Evolutionary conservation across 1,140 invertebrate species (phyloP).

Genomic region (Catajapyx aquilonaris): DNA sequence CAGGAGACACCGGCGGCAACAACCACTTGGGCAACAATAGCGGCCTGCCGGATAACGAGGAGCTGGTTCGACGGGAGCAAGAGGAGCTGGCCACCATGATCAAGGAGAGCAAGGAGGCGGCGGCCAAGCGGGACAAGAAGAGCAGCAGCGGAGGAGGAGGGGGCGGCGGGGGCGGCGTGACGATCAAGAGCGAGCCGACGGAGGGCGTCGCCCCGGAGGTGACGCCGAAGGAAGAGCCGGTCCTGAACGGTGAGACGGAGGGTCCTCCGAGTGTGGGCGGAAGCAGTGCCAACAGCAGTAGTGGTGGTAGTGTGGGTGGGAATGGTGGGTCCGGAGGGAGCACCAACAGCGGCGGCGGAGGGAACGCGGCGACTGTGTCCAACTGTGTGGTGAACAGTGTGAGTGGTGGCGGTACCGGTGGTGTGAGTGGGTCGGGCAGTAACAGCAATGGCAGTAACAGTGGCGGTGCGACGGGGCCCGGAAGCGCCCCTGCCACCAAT

Average conservation of each 20-base stretch:
- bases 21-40: too few species aligned
- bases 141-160: slow-evolving; percentile 7
- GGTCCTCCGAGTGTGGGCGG: slow-evolving; percentile 1
- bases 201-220: slow-evolving; percentile 7
- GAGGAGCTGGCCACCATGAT: slow-evolving; percentile 14
- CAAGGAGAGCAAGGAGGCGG: slow-evolving; percentile 11
- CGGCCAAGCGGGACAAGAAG: slow-evolving; percentile 12
- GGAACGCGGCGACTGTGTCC: neutral
- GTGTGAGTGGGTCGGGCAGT: slow-evolving; percentile 1
- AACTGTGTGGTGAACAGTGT: slow-evolving; percentile 1
- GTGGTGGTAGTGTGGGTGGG: slow-evolving; percentile 3
- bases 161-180: slow-evolving; percentile 6
- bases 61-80: slow-evolving; percentile 9
- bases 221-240: slow-evolving; percentile 7
- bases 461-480: too few species aligned
- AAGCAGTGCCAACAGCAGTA: slow-evolving; percentile 2
- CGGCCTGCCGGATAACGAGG: slow-evolving; percentile 7
- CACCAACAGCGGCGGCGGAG: slow-evolving; percentile 1
- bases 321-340: slow-evolving; percentile 1
- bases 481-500: too few species aligned
- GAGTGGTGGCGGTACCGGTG: slow-evolving; percentile 4
- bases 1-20: too few species aligned
- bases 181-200: slow-evolving; percentile 10
- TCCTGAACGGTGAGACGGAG: slow-evolving; percentile 5
- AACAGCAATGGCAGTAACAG: slow-evolving; percentile 7